Evolutionary conservation across 2,888 invertebrate species (phyloP).

Genomic region (Pyrocoelia pectoralis): DNA sequence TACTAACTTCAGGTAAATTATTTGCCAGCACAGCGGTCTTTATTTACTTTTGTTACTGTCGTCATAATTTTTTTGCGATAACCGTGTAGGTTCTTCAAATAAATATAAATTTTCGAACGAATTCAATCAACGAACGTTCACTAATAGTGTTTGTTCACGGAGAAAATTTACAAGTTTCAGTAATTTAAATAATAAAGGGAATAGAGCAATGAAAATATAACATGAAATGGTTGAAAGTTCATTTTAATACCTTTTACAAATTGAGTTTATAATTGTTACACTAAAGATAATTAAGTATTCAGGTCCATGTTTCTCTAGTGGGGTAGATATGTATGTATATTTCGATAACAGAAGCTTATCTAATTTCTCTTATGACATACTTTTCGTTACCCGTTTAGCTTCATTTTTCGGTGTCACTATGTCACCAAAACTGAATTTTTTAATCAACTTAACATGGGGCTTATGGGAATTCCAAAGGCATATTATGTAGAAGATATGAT

Average conservation of each 20-base stretch:
- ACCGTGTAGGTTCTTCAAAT: no score
- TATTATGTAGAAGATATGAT: no score
- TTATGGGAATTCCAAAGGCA: no score
- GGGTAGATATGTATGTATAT: slow-evolving; percentile 10
- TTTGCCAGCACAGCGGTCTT: no score
- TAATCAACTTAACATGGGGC: no score
- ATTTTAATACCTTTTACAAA: slow-evolving; percentile 4
- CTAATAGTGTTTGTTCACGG: no score
- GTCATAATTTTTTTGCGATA: no score
- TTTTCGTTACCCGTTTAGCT: background rate
- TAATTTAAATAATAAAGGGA: background rate
- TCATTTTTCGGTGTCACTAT: background rate
- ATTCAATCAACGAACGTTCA: no score
- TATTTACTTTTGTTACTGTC: no score
- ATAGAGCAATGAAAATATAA: background rate
- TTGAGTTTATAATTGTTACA: slow-evolving; percentile 11
- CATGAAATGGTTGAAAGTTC: slow-evolving; percentile 8
- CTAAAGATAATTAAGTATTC: slow-evolving; percentile 10
- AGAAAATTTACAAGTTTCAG: background rate
- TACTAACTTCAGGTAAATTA: no score
- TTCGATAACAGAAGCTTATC: slow-evolving; percentile 11
- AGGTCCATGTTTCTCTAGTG: slow-evolving; percentile 5
- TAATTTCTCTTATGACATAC: slow-evolving; percentile 5
- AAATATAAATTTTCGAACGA: no score
- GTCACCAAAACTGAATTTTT: background rate